phyloP scores from a whole-genome alignment of 2,888 invertebrate species.

The Serripes groenlandicus region DNA sequence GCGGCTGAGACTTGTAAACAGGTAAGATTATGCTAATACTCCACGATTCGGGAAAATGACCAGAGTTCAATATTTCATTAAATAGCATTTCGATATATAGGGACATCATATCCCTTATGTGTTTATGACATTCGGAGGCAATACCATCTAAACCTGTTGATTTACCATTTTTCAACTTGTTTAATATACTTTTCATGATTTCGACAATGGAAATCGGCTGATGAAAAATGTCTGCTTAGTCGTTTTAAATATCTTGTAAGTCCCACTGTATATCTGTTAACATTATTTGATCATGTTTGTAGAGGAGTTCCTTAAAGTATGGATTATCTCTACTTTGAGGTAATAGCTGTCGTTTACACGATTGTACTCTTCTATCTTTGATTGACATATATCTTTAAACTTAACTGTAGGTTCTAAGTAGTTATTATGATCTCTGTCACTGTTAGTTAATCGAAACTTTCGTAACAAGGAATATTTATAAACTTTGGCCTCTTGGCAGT shows the following conservation, averaged over 20 bases:
- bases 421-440: too few species aligned
- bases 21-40: not conserved
- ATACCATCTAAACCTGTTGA: conserved; percentile 16
- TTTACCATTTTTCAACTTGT: conserved; percentile 13
- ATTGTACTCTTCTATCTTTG: not conserved
- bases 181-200: conserved; percentile 11
- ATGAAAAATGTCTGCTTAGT: not conserved
- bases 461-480: too few species aligned
- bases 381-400: not conserved
- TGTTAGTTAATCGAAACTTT: too few species aligned
- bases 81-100: not conserved
- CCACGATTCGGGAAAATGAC: not conserved
- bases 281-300: not conserved
- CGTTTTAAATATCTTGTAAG: not conserved
- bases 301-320: not conserved
- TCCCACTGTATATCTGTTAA: not conserved
- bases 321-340: not conserved
- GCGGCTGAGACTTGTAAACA: not conserved
- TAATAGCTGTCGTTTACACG: not conserved
- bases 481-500: too few species aligned
- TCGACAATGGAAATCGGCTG: not conserved
- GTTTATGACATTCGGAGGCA: conserved; percentile 21
- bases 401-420: not conserved
- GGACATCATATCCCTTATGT: not conserved
- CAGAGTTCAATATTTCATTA: not conserved